Conservation (phyloP, 2,888 invertebrate genomes). For the Hypsopygia costalis region DNA sequence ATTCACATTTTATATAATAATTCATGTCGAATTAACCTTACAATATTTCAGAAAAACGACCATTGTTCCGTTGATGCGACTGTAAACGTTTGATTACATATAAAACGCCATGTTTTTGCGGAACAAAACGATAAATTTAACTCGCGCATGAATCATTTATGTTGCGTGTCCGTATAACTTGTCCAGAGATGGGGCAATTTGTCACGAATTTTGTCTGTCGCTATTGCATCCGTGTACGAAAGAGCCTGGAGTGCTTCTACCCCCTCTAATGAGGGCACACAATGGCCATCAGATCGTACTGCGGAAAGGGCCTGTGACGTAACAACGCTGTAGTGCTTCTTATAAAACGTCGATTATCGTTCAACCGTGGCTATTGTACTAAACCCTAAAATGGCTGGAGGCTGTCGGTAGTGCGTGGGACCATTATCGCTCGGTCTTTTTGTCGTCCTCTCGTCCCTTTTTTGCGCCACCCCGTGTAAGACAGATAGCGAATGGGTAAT, state of each 20-base stretch:
- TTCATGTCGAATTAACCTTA: not conserved
- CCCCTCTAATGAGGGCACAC: constrained; percentile 45
- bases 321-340: constrained; percentile 49
- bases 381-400: constrained; percentile 53
- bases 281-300: constrained; percentile 41
- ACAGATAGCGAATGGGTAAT: constrained; percentile 72
- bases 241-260: constrained; percentile 42
- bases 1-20: no score
- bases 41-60: not conserved
- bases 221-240: constrained; percentile 31
- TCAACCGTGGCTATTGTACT: constrained; percentile 55
- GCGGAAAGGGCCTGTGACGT: constrained; percentile 46
- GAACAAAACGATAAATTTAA: constrained; percentile 13
- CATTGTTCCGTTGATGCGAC: constrained; percentile 3
- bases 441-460: constrained; percentile 49
- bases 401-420: constrained; percentile 47
- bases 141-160: constrained; percentile 13
- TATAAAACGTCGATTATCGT: constrained; percentile 62
- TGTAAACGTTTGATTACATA: constrained; percentile 13
- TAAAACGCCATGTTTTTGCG: constrained; percentile 12
- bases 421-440: constrained; percentile 64
- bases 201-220: constrained; percentile 25
- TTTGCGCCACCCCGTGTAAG: constrained; percentile 55
- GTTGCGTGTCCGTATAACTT: constrained; percentile 4
- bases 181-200: constrained; percentile 13